These are phyloP conservation scores for Hemibagrus guttatus DNA, from an alignment of 2,797 vertebrate species.

Conservation along the genomic window DNA sequence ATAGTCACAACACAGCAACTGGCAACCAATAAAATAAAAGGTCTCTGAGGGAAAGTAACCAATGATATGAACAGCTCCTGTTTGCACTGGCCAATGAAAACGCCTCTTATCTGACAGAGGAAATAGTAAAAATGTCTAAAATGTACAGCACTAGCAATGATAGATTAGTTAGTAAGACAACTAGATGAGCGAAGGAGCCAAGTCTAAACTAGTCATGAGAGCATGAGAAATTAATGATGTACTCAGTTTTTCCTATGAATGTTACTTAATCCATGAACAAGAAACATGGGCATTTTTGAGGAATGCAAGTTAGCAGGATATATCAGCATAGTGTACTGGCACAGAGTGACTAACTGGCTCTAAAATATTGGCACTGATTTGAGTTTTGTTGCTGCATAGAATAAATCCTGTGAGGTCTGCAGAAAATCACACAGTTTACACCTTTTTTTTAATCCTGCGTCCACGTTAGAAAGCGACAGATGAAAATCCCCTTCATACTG, in stretches of 20 bases:
- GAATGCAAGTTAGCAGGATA: conserved; percentile 16
- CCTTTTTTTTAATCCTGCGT: neutral
- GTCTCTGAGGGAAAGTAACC: neutral
- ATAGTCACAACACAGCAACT: neutral
- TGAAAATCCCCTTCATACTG: conserved; percentile 4
- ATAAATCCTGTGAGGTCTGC: conserved; percentile 25
- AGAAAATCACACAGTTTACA: neutral
- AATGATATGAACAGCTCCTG: neutral
- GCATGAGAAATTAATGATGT: conserved; percentile 3
- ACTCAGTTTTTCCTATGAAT: conserved; percentile 5
- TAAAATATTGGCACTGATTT: conserved; percentile 7
- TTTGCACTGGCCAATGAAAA: conserved; percentile 21
- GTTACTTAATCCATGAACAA: neutral
- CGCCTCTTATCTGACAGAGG: neutral
- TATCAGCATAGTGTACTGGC: conserved; percentile 25
- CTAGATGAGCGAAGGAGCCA: neutral
- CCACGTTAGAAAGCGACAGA: neutral
- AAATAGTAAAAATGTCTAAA: neutral
- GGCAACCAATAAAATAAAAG: neutral
- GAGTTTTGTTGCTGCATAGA: conserved; percentile 33
- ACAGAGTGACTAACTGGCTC: neutral
- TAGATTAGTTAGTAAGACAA: neutral
- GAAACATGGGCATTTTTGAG: neutral
- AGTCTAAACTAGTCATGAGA: neutral
- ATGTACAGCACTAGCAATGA: too few relatives aligned